Percentiles rank a stretch among this genome's conserved stretches.
Conservation (phyloP, 2,888 invertebrate species). For the Aproaerema taeniolella region DNA sequence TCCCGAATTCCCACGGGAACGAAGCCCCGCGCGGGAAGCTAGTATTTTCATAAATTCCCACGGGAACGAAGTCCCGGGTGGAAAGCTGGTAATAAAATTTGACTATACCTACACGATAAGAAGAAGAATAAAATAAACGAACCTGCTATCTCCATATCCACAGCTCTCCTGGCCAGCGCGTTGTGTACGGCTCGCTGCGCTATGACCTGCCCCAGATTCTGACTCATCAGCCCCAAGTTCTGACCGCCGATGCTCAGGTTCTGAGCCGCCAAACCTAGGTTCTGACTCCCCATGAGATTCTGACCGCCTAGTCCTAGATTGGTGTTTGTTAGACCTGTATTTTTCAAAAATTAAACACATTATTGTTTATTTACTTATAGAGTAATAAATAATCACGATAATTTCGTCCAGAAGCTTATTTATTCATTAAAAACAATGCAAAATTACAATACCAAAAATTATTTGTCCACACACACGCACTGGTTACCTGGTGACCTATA, state of each 20-base stretch:
- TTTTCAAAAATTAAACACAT: background rate
- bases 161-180: slow-evolving; percentile 54
- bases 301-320: slow-evolving; percentile 43
- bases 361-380: background rate
- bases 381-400: too few species aligned
- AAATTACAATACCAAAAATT: too few species aligned
- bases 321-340: slow-evolving; percentile 51
- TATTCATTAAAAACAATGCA: background rate
- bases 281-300: slow-evolving; percentile 38
- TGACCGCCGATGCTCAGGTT: slow-evolving; percentile 41
- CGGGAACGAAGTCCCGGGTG: too few species aligned
- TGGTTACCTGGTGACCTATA: too few species aligned
- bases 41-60: too few species aligned
- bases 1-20: too few species aligned
- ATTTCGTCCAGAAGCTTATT: too few species aligned
- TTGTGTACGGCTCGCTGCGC: slow-evolving; percentile 65
- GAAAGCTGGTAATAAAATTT: too few species aligned
- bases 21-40: too few species aligned
- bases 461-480: too few species aligned
- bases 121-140: too few species aligned
- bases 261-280: slow-evolving; percentile 33
- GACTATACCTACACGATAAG: too few species aligned
- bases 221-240: slow-evolving; percentile 52
- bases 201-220: slow-evolving; percentile 53
- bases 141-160: slow-evolving; percentile 53